Evolutionary conservation across 2,113 vertebrate species (phyloP), one percentile per base, ranked within the genome.

Genomic region (Zeus faber): DNA sequence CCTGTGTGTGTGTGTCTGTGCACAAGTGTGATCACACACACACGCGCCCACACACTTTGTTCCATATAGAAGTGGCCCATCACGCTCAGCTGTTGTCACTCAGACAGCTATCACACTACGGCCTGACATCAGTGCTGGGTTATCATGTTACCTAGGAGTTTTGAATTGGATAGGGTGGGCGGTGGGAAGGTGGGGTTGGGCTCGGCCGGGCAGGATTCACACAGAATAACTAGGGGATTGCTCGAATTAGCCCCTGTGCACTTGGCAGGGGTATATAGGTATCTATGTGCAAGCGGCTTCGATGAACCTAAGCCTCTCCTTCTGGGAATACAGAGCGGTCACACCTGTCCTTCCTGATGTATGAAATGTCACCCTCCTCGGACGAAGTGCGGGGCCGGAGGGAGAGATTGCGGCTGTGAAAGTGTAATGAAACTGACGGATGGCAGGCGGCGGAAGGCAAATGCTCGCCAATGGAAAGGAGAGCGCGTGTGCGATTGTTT

Each of bases 331-430:
- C 26, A n/a, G 39, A 52, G 46, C 21, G 43, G 44, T n/a, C 43
- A 69, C 72, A 78, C 72, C 74, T 80, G 80, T 77, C 66, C 49
- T 9, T 14, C 22, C 52, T 54, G 37, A 60, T 46, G 62, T 26
- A 29, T 57, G 65, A 50, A 54, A 46, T 62, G n/a, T n/a, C n/a
- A n/a, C n/a, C n/a, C n/a, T n/a, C n/a, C n/a, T n/a, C n/a, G n/a
- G n/a, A n/a, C n/a, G n/a, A n/a, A n/a, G n/a, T n/a, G n/a, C n/a
- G n/a, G n/a, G n/a, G n/a, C n/a, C n/a, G n/a, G n/a, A n/a, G n/a
- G n/a, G n/a, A n/a, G n/a, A n/a, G n/a, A n/a, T n/a, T n/a, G n/a
- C n/a, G n/a, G n/a, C n/a, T n/a, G n/a, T n/a, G n/a, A n/a, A n/a
- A n/a, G n/a, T n/a, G n/a, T n/a, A n/a, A n/a, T n/a, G n/a, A n/a